Percentiles rank a stretch among this genome's conserved stretches.
Evolutionary conservation across 2,888 invertebrate genomes (phyloP).

Genomic region (Pomacea canaliculata): DNA sequence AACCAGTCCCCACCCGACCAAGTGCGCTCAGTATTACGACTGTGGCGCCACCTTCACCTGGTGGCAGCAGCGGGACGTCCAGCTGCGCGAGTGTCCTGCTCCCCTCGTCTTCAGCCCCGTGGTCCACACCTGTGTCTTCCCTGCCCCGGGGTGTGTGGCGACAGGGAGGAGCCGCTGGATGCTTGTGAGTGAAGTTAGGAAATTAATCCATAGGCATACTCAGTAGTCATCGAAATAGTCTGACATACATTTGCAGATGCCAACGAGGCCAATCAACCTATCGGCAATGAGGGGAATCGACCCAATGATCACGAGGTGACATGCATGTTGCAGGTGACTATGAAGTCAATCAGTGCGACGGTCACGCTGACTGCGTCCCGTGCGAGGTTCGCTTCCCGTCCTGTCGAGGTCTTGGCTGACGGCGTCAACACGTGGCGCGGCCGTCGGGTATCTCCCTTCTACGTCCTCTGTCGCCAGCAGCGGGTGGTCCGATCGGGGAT

Average conservation of each 20-base stretch:
- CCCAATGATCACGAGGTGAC: too few species aligned
- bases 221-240: too few species aligned
- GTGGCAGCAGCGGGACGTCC: conserved; percentile 6
- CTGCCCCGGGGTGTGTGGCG: conserved; percentile 38
- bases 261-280: too few species aligned
- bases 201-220: too few species aligned
- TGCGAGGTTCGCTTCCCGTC: conserved; percentile 30
- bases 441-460: conserved; percentile 27
- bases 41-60: conserved; percentile 15
- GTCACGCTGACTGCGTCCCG: conserved; percentile 26
- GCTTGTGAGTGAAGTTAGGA: conserved; percentile 41
- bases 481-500: conserved; percentile 26
- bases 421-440: conserved; percentile 34
- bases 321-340: conserved; percentile 26
- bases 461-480: conserved; percentile 29
- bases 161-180: conserved; percentile 41
- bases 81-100: conserved; percentile 29
- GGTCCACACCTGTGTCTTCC: conserved; percentile 26
- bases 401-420: conserved; percentile 27
- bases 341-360: conserved; percentile 22
- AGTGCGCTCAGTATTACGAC: conserved; percentile 36
- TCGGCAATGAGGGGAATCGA: too few species aligned
- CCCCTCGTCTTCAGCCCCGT: conserved; percentile 27
- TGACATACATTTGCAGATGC: too few species aligned
- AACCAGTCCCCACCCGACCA: conserved; percentile 12